These are phyloP conservation scores for Meandrina meandrites DNA, from an alignment of 92 coral and sea anemone genomes.

Conservation along the genomic window DNA sequence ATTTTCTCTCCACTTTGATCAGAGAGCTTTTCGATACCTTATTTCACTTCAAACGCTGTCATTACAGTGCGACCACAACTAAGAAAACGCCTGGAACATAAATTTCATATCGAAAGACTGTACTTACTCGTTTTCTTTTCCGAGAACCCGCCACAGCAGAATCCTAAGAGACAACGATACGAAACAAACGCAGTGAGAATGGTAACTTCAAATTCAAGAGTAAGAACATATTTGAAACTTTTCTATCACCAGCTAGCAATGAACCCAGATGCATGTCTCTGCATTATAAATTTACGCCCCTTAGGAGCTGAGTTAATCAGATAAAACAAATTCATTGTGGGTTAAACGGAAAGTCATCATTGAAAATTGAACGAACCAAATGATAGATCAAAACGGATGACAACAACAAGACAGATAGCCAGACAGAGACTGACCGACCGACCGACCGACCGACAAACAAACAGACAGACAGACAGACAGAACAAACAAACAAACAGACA, in stretches of 20 bases:
- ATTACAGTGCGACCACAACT: too few relatives aligned
- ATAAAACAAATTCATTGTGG: not conserved
- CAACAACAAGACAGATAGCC: too few relatives aligned
- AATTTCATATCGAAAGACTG: not conserved
- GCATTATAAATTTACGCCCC: not conserved
- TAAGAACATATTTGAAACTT: not conserved
- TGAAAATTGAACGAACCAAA: too few relatives aligned
- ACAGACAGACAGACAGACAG: not conserved
- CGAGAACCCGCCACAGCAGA: conserved; percentile 39
- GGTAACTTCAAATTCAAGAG: not conserved
- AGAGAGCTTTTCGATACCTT: too few relatives aligned
- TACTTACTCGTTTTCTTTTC: conserved; percentile 47
- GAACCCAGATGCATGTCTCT: not conserved
- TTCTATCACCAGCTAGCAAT: not conserved
- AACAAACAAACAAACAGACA: not conserved
- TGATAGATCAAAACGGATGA: too few relatives aligned
- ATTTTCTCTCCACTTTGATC: not conserved
- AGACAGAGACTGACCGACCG: not conserved
- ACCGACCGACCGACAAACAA: not conserved
- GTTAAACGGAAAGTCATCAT: not conserved
- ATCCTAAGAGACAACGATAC: conserved; percentile 13
- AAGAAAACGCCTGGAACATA: too few relatives aligned
- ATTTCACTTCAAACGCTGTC: too few relatives aligned
- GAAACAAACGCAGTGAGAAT: not conserved
- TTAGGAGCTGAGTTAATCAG: not conserved